These are phyloP conservation scores for Desmophyllum pertusum DNA, from an alignment of 92 coral and sea anemone genomes.

Conservation along the genomic window DNA sequence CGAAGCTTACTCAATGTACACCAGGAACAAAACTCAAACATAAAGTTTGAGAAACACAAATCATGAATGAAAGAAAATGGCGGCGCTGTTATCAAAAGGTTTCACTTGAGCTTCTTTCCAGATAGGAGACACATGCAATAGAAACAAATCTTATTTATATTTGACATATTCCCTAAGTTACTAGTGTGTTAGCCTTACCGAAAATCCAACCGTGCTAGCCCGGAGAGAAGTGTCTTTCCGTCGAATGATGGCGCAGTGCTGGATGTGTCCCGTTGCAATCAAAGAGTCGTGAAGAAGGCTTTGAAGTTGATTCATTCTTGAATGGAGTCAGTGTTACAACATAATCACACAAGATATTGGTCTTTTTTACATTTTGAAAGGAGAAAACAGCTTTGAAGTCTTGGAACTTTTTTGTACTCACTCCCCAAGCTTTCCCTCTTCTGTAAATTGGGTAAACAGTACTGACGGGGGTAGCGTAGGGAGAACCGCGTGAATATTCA, in stretches of 20 bases:
- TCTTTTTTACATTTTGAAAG: neutral
- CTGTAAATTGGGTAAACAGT: neutral
- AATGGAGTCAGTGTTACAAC: neutral
- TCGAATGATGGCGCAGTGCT: slow-evolving; percentile 92
- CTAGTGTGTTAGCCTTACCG: slow-evolving; percentile 58
- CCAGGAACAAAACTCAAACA: too few relatives aligned
- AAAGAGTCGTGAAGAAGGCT: slow-evolving; percentile 94
- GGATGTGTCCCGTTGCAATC: slow-evolving; percentile 94
- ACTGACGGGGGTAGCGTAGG: slow-evolving; percentile 41
- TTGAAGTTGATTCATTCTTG: slow-evolving; percentile 89
- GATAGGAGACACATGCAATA: neutral
- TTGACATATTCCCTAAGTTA: neutral
- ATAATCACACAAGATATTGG: neutral
- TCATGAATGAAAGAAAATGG: neutral
- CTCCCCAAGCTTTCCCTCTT: neutral
- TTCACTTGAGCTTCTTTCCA: neutral
- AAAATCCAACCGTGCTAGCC: slow-evolving; percentile 89
- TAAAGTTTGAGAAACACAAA: too few relatives aligned
- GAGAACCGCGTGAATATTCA: too few relatives aligned
- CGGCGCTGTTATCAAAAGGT: neutral
- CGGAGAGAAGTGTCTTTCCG: slow-evolving; percentile 92
- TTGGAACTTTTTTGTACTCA: too few relatives aligned
- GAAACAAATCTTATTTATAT: neutral
- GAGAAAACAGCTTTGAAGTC: neutral
- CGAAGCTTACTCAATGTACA: too few relatives aligned